A percentile compares a stretch with the other conserved stretches of the same genome.
These are phyloP conservation scores for Hymenochirus boettgeri DNA, from an alignment of 2,113 vertebrate species.

Conservation along the genomic window DNA sequence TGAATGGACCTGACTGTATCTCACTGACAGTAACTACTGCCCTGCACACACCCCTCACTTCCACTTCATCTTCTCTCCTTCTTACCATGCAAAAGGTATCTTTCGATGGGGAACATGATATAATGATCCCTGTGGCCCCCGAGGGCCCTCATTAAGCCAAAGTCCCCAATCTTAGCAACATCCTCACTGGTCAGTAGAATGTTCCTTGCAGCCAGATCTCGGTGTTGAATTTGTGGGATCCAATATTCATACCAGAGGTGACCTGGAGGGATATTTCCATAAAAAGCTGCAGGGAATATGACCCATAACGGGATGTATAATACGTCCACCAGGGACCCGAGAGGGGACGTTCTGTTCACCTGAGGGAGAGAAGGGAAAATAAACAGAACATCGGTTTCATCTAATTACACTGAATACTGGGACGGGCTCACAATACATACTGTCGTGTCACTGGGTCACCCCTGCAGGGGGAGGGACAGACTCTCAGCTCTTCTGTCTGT, in stretches of 20 bases:
- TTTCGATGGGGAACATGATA: slow-evolving; percentile 74
- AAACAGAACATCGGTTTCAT: too few species aligned
- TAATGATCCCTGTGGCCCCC: slow-evolving; percentile 67
- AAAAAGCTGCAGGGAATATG: slow-evolving; percentile 67
- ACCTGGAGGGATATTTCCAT: slow-evolving; percentile 78
- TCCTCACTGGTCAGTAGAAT: slow-evolving; percentile 70
- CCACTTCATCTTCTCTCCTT: background rate
- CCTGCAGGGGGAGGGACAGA: background rate
- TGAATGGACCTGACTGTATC: too few species aligned
- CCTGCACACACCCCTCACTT: too few species aligned
- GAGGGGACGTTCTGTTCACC: slow-evolving; percentile 76
- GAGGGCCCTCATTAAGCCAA: slow-evolving; percentile 78
- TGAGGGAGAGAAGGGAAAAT: too few species aligned
- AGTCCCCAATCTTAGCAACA: slow-evolving; percentile 79
- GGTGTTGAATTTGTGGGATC: slow-evolving; percentile 75
- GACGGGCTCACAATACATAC: too few species aligned
- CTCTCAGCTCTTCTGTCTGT: too few species aligned
- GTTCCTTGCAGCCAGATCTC: slow-evolving; percentile 81
- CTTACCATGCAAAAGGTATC: slow-evolving; percentile 86
- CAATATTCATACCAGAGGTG: slow-evolving; percentile 80
- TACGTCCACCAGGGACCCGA: slow-evolving; percentile 74
- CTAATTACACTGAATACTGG: too few species aligned
- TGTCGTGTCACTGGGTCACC: background rate
- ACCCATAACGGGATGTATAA: slow-evolving; percentile 58
- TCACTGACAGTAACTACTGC: too few species aligned